phyloP scores from a whole-genome alignment of 2,113 vertebrate species.

The Hemicordylus capensis region DNA sequence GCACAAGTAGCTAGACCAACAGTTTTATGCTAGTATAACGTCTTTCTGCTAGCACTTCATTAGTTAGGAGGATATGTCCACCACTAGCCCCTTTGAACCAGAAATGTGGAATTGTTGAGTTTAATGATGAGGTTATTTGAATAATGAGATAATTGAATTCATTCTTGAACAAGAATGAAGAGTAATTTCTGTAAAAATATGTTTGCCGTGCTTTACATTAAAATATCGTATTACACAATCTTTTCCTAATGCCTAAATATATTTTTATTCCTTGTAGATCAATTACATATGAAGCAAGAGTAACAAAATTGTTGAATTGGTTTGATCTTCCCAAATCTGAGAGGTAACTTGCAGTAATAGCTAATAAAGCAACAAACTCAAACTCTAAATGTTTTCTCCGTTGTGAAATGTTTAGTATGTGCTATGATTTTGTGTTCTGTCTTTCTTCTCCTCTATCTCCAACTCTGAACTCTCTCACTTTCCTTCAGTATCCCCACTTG shows the following conservation, averaged over 20 bases:
- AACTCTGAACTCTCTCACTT: background rate
- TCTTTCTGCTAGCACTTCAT: too few species aligned
- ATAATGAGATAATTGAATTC: too few species aligned
- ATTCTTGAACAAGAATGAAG: too few species aligned
- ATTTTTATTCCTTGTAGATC: conserved; percentile 53
- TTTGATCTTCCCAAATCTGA: conserved; percentile 71
- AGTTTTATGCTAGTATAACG: too few species aligned
- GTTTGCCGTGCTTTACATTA: background rate
- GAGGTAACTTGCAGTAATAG: conserved; percentile 67
- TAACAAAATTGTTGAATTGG: conserved; percentile 75
- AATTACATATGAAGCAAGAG: conserved; percentile 65
- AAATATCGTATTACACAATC: background rate
- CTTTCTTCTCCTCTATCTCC: background rate
- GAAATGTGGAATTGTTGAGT: background rate
- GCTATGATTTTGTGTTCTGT: background rate
- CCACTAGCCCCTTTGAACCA: background rate
- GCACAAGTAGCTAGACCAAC: too few species aligned
- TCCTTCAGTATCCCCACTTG: background rate
- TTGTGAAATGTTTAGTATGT: conserved; percentile 13
- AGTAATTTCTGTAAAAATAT: background rate
- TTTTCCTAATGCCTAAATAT: background rate
- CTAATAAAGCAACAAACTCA: background rate
- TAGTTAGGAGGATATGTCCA: too few species aligned
- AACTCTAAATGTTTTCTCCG: background rate
- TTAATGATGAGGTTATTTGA: too few species aligned